Evolutionary conservation across 1,140 invertebrate species (phyloP).

Genomic region (Delia radicum): DNA sequence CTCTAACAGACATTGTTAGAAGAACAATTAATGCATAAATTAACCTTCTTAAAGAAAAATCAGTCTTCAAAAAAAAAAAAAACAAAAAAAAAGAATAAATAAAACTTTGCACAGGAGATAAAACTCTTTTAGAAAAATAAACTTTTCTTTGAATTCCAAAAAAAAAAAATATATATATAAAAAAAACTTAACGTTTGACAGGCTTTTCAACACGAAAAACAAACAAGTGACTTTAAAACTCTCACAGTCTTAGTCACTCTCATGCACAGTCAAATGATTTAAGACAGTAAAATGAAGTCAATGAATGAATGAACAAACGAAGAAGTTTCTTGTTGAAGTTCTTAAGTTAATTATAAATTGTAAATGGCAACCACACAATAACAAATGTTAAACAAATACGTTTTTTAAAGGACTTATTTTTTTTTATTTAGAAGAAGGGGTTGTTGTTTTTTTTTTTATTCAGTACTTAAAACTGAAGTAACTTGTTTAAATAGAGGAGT

Average conservation of each 20-base stretch:
- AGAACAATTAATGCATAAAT: constrained; percentile 2
- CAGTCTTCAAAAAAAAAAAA: background rate
- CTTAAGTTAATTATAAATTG: constrained; percentile 5
- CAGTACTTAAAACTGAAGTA: background rate
- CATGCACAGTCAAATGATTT: background rate
- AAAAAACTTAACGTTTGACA: background rate
- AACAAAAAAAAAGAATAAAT: background rate
- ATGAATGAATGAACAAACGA: background rate
- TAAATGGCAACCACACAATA: background rate
- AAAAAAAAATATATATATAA: background rate
- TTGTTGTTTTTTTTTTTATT: background rate
- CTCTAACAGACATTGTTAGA: background rate
- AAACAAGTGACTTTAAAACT: background rate
- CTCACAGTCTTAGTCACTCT: too few relatives aligned
- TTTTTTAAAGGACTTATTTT: background rate
- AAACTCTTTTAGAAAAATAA: background rate
- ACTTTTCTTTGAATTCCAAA: background rate
- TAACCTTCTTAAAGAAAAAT: constrained; percentile 5
- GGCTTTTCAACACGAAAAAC: background rate
- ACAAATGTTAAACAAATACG: background rate
- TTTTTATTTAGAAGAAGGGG: background rate
- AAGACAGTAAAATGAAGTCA: background rate
- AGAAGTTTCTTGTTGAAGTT: background rate
- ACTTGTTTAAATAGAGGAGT: background rate
- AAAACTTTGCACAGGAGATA: background rate